Conservation (phyloP, 2,113 vertebrate genomes). For the Eolophus roseicapilla region DNA sequence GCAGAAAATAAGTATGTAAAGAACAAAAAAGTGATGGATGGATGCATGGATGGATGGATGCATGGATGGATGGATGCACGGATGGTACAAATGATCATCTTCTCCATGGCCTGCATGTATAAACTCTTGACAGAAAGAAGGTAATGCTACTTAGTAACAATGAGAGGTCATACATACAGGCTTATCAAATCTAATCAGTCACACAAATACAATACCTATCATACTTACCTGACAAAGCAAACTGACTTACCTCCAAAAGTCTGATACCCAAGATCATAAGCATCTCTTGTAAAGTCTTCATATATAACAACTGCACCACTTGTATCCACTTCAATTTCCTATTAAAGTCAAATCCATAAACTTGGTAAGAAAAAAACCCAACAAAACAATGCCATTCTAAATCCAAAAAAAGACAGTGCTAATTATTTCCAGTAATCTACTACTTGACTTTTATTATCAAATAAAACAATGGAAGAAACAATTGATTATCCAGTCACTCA, state of each 20-base stretch:
- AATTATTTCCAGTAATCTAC: background rate
- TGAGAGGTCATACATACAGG: background rate
- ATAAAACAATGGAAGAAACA: background rate
- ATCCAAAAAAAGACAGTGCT: background rate
- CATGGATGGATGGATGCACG: no score
- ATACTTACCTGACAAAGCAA: constrained; percentile 7
- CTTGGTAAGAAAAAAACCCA: background rate
- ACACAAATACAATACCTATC: background rate
- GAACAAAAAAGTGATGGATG: background rate
- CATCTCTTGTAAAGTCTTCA: constrained; percentile 72
- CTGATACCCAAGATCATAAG: constrained; percentile 66
- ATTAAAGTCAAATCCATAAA: constrained; percentile 5
- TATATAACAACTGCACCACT: constrained; percentile 62
- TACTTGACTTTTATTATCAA: background rate
- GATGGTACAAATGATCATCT: background rate
- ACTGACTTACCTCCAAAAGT: constrained; percentile 64
- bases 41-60: background rate
- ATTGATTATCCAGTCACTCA: background rate
- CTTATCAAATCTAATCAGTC: background rate
- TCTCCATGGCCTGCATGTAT: background rate
- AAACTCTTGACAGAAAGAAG: background rate
- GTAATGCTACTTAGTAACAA: background rate
- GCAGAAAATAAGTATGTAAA: background rate
- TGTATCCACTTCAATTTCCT: constrained; percentile 68
- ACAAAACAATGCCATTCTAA: background rate